phyloP scores from a whole-genome alignment of 2,113 vertebrate species.

The Monarcha castaneiventris region DNA sequence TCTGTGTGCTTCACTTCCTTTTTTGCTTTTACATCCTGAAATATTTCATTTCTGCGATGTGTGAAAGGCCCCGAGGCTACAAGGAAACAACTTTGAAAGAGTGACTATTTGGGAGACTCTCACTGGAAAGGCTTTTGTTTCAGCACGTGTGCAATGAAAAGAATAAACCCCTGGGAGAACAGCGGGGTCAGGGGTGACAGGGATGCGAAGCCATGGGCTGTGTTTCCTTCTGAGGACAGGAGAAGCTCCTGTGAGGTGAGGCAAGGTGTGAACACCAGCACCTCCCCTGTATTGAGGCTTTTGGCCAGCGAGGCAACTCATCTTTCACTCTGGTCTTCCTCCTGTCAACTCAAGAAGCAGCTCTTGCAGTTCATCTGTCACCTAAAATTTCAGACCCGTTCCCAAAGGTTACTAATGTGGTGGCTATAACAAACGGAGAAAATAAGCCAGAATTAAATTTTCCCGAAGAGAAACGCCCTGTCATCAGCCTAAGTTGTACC shows the following conservation, averaged over 20 bases:
- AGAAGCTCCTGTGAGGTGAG: neutral
- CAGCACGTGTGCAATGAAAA: neutral
- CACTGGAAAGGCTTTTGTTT: slow-evolving; percentile 9
- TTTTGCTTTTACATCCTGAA: neutral
- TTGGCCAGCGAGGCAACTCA: neutral
- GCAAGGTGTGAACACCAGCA: neutral
- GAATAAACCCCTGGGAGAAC: slow-evolving; percentile 1
- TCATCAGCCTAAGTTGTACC: too few relatives aligned
- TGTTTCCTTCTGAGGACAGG: neutral
- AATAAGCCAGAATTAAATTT: neutral
- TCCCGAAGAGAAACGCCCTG: neutral
- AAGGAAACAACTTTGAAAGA: slow-evolving; percentile 13
- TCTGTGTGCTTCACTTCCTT: neutral
- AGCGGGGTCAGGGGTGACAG: neutral
- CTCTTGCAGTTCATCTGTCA: neutral
- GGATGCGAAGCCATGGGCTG: neutral
- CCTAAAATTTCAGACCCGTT: neutral
- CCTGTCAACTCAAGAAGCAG: neutral
- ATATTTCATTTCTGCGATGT: neutral
- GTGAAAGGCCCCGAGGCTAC: neutral
- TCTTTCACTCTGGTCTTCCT: neutral
- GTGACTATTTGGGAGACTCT: neutral
- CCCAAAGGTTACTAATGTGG: neutral
- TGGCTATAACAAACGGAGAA: neutral
- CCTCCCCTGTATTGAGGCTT: neutral